phyloP scores from a whole-genome alignment of 2,888 invertebrate genomes.

The Agriopis marginaria region DNA sequence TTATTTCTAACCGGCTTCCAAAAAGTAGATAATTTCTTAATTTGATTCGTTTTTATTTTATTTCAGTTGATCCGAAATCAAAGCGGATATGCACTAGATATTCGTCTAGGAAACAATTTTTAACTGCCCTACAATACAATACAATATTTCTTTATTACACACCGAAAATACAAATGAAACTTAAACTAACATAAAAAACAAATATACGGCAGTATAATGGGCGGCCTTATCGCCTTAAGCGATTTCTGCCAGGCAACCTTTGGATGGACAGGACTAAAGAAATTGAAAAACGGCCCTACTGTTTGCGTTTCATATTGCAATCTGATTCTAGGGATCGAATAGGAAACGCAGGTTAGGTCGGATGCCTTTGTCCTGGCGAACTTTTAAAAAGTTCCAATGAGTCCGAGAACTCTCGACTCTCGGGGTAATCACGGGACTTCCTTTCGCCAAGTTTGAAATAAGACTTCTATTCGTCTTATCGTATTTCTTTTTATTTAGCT shows the following conservation, averaged over 20 bases:
- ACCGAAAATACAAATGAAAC: too few species aligned
- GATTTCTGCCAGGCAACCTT: too few species aligned
- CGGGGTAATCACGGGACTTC: constrained; percentile 34
- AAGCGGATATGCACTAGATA: background rate
- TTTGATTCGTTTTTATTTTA: too few species aligned
- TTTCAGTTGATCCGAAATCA: background rate
- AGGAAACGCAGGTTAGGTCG: constrained; percentile 44
- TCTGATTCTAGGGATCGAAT: constrained; percentile 34
- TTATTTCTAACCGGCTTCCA: too few species aligned
- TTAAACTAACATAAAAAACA: too few species aligned
- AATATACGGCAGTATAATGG: too few species aligned
- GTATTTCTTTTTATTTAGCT: constrained; percentile 14
- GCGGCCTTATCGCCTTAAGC: too few species aligned
- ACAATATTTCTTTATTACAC: too few species aligned
- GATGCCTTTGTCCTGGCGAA: constrained; percentile 40
- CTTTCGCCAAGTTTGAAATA: constrained; percentile 13
- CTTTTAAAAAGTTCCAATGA: constrained; percentile 38
- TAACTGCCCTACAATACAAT: too few species aligned
- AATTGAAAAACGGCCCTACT: constrained; percentile 2
- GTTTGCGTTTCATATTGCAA: background rate
- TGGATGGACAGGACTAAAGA: too few species aligned
- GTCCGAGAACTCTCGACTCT: constrained; percentile 13
- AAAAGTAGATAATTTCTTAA: too few species aligned
- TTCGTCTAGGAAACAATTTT: too few species aligned
- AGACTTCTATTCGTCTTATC: constrained; percentile 21